These are phyloP conservation scores for Caloenas nicobarica DNA, from an alignment of 2,113 vertebrate species.

Conservation along the genomic window DNA sequence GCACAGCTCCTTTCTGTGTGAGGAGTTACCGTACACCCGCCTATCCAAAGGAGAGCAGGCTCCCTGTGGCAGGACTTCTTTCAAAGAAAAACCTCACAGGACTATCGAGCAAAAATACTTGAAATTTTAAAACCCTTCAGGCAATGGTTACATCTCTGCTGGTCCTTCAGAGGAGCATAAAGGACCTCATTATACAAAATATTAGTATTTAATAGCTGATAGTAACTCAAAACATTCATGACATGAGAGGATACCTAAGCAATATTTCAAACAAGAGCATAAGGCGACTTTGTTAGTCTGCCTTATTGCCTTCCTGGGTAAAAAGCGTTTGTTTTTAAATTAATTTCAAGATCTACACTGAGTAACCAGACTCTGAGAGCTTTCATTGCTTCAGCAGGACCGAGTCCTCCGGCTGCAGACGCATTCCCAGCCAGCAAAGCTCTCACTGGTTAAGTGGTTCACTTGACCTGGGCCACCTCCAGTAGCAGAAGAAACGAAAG, in stretches of 20 bases:
- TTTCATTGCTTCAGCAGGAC: neutral
- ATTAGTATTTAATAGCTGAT: neutral
- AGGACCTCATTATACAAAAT: neutral
- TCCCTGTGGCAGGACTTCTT: neutral
- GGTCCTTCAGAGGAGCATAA: neutral
- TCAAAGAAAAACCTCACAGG: neutral
- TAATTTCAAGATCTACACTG: neutral
- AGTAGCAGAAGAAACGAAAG: neutral
- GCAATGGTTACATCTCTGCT: neutral
- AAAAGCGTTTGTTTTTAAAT: neutral
- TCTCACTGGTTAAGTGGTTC: neutral
- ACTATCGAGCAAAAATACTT: accelerated
- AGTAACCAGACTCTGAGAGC: neutral
- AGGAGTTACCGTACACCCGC: neutral
- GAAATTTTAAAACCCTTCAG: neutral
- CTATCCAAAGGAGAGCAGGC: neutral
- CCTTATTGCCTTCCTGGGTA: neutral
- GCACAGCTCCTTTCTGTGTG: neutral
- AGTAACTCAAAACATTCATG: neutral
- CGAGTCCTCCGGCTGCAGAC: neutral
- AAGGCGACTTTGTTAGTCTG: neutral
- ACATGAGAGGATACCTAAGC: neutral
- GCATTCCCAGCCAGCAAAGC: accelerated
- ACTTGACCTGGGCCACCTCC: neutral
- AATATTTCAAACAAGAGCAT: neutral